These are phyloP conservation scores for Amazona ochrocephala DNA, from an alignment of 2,797 vertebrate genomes.

Conservation along the genomic window DNA sequence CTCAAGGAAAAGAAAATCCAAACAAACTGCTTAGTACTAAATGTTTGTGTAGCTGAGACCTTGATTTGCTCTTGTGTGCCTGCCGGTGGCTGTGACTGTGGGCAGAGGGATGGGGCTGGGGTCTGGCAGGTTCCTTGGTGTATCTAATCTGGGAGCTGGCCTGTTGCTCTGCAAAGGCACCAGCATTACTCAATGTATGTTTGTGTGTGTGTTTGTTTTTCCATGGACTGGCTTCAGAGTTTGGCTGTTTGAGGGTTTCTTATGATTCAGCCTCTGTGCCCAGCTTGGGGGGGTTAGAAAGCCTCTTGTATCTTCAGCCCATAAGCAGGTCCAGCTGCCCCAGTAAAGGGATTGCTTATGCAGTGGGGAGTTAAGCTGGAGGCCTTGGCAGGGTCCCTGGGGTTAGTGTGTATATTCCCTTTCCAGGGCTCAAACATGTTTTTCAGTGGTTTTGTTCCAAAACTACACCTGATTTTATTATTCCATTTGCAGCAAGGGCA, in stretches of 20 bases:
- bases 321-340: neutral
- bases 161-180: neutral
- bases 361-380: neutral
- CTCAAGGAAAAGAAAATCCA: neutral
- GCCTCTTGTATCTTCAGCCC: neutral
- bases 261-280: neutral
- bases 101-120: rapidly evolving
- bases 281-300: neutral
- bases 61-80: neutral
- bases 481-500: rapidly evolving
- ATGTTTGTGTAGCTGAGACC: neutral
- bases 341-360: rapidly evolving
- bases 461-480: neutral
- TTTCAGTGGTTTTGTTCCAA: neutral
- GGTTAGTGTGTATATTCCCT: neutral
- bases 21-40: neutral
- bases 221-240: neutral
- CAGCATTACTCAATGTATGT: rapidly evolving
- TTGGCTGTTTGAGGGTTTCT: neutral
- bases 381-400: rapidly evolving
- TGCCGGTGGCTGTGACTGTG: rapidly evolving
- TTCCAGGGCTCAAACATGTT: neutral
- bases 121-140: neutral
- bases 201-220: neutral
- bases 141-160: rapidly evolving